Conservation (phyloP, 2,797 vertebrate genomes). For the Tenualosa thibaudeaui region DNA sequence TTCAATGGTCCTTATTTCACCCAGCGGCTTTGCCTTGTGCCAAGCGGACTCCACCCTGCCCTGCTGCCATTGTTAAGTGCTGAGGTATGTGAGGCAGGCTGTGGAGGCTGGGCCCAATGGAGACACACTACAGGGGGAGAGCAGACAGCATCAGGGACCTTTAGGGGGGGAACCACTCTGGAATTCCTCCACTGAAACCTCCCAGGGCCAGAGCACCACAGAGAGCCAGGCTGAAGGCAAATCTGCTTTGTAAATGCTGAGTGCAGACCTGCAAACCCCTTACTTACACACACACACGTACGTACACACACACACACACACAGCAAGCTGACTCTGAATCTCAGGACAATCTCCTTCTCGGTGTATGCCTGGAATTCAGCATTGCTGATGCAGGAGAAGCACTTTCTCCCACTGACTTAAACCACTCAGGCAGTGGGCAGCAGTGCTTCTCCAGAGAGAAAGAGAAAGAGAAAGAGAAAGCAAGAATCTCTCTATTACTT, state of each 20-base stretch:
- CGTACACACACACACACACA: not conserved
- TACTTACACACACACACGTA: constrained; percentile 3
- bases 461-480: not conserved
- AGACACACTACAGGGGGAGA: not conserved
- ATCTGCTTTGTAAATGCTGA: not conserved
- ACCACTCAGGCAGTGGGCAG: constrained; percentile 23
- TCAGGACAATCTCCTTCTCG: not conserved
- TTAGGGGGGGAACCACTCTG: not conserved
- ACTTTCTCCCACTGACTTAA: not conserved
- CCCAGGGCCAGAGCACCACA: not conserved
- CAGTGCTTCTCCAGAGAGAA: constrained; percentile 17
- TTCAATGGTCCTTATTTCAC: no score
- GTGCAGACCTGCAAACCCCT: not conserved
- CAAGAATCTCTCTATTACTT: not conserved
- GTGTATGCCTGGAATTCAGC: not conserved
- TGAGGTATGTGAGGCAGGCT: not conserved
- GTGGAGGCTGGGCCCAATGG: not conserved
- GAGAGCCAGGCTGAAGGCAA: not conserved
- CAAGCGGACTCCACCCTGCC: not conserved
- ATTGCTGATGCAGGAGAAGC: constrained; percentile 28
- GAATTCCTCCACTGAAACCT: not conserved
- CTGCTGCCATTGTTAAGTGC: not conserved
- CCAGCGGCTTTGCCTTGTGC: not conserved
- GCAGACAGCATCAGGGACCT: not conserved
- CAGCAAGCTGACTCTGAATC: not conserved